Percentiles rank a stretch among this genome's conserved stretches.
Conservation (phyloP, 2,888 invertebrate species). For the Pachycephus smyrnensis region DNA sequence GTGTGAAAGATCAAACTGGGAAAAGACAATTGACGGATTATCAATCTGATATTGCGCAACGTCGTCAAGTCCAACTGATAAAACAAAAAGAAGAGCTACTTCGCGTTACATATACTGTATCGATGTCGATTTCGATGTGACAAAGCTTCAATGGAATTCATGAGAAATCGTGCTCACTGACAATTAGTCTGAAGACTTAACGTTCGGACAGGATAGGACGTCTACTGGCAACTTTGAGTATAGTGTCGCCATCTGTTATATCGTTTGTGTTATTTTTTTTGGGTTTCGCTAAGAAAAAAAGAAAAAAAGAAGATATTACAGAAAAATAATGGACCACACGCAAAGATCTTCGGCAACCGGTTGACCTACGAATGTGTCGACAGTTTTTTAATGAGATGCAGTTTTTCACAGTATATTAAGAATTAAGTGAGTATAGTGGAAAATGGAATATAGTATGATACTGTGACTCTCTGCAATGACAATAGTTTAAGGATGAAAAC, state of each 20-base stretch:
- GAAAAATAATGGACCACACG: too few species aligned
- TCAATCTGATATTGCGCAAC: background rate
- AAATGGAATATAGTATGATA: constrained; percentile 14
- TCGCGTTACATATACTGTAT: too few species aligned
- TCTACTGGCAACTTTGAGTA: constrained; percentile 2
- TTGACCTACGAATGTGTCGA: background rate
- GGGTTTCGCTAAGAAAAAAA: background rate
- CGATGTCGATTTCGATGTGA: too few species aligned
- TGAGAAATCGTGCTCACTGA: too few species aligned
- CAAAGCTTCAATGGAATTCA: too few species aligned
- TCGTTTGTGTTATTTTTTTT: background rate
- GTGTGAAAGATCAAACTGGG: background rate
- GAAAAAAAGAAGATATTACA: background rate
- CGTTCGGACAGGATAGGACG: constrained; percentile 12
- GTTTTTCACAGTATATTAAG: constrained; percentile 41
- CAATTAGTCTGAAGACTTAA: constrained; percentile 24
- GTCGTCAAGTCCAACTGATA: background rate
- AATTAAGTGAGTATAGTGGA: constrained; percentile 1
- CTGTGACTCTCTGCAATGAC: background rate
- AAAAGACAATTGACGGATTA: constrained; percentile 15
- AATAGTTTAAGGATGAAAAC: constrained; percentile 5
- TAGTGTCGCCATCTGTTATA: background rate
- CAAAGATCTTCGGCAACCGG: background rate
- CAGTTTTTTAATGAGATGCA: background rate
- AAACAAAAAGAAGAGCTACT: too few species aligned